Conservation (phyloP, 92 coral and sea anemone species). For the Actinostola sp. region DNA sequence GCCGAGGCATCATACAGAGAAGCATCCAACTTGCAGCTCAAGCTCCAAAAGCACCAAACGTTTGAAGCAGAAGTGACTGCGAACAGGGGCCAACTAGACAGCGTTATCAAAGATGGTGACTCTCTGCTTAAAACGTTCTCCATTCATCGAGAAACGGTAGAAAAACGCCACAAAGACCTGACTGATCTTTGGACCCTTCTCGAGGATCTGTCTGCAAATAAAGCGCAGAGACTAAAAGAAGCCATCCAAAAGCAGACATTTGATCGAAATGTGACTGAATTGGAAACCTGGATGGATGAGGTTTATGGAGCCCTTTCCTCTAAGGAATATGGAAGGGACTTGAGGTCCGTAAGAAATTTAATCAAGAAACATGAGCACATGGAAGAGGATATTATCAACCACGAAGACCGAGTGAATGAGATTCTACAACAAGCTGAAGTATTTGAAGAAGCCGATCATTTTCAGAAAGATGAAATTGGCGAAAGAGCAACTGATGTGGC, state of each 20-base stretch:
- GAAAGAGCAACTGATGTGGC: slow-evolving; percentile 84
- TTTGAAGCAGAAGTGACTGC: slow-evolving; percentile 94
- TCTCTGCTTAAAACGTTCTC: slow-evolving; percentile 50
- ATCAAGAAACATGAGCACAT: slow-evolving; percentile 76
- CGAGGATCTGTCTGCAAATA: slow-evolving; percentile 66
- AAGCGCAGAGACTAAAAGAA: slow-evolving; percentile 83
- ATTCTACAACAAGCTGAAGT: slow-evolving; percentile 82
- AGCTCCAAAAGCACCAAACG: slow-evolving; percentile 89
- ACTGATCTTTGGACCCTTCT: slow-evolving; percentile 87
- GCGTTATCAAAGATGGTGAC: slow-evolving; percentile 65
- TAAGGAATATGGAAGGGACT: slow-evolving; percentile 84
- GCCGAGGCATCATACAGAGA: slow-evolving; percentile 93
- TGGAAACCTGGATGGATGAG: slow-evolving; percentile 85
- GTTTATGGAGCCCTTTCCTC: slow-evolving; percentile 63
- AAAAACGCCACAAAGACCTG: slow-evolving; percentile 75
- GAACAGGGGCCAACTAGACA: slow-evolving; percentile 80
- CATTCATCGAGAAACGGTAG: slow-evolving; percentile 70
- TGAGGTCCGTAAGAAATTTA: slow-evolving; percentile 69
- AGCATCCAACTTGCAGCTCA: slow-evolving; percentile 80
- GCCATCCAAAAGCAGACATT: slow-evolving; percentile 91
- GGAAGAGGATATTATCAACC: slow-evolving; percentile 74
- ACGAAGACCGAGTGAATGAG: slow-evolving; percentile 83
- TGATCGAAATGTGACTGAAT: slow-evolving; percentile 83
- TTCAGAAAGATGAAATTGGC: slow-evolving; percentile 87
- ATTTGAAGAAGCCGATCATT: slow-evolving; percentile 84